Conservation (phyloP, 2,113 vertebrate species). For the Eidolon helvum region DNA sequence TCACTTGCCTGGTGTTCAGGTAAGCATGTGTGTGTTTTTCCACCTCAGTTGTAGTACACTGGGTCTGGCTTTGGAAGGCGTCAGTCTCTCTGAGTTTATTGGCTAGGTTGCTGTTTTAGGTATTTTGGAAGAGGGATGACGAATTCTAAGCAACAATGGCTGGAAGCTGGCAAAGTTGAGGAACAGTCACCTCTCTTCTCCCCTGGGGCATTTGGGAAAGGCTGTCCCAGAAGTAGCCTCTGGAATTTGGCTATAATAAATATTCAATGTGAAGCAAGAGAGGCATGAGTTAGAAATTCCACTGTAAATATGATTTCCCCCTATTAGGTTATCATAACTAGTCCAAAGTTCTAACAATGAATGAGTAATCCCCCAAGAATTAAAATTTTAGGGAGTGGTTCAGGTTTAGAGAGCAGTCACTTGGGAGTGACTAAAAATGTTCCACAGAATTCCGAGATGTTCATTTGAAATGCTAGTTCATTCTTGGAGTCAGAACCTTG, state of each 20-base stretch:
- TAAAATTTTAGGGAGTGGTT: constrained; percentile 64
- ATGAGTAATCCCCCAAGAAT: constrained; percentile 72
- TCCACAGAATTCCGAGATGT: constrained; percentile 31
- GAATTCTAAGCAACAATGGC: constrained; percentile 45
- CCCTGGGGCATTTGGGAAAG: constrained; percentile 28
- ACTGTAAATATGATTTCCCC: constrained; percentile 19
- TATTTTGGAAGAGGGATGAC: background rate
- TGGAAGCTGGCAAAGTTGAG: constrained; percentile 44
- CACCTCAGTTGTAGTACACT: constrained; percentile 19
- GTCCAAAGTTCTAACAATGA: constrained; percentile 46
- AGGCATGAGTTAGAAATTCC: constrained; percentile 57
- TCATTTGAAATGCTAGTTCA: background rate
- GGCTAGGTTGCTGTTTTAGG: constrained; percentile 41
- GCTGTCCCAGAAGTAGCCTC: background rate
- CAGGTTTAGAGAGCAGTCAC: constrained; percentile 52
- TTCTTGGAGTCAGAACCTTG: background rate
- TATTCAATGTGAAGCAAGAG: background rate
- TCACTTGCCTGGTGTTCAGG: constrained; percentile 74
- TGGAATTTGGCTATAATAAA: constrained; percentile 31
- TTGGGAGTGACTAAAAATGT: constrained; percentile 37
- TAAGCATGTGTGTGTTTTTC: constrained; percentile 50
- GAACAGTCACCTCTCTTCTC: background rate
- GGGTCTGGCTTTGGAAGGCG: constrained; percentile 28
- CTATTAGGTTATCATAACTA: background rate
- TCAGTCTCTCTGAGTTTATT: constrained; percentile 44